Base-by-base conservation (phyloP, 2,797 vertebrate genomes). In the Microctenopoma stevenorrisi region DNA sequence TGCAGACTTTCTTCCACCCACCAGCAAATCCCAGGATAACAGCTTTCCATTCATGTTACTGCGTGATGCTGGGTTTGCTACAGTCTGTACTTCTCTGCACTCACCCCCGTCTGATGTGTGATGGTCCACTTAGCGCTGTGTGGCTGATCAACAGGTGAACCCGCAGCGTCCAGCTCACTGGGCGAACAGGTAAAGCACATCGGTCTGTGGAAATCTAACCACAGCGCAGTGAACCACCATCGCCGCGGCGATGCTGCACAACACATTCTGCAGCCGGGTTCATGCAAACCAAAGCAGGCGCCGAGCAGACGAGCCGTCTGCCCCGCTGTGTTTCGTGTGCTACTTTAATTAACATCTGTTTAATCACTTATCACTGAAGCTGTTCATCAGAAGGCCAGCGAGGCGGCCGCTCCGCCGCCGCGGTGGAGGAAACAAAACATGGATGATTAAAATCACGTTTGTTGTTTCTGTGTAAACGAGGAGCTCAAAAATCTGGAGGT, bases 341-440 rank as follows among this genome's bases (percentile, higher is more conserved):
- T 70, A 50, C 76, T 79, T 79, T 81, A 86, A 88, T 86, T 72
- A 85, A 80, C 74, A 82, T 84, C 79, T 83, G 75, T 64, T 79
- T 63, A 55, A 80, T 62, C 57, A 42, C 60, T 76, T 58, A 70
- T 83, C 64, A 70, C 22, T 64, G 5, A 15, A 67, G 74, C 68
- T 76, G 18, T 82, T 88, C 74, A 40, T 82, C 79, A 76, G 68
- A 51, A 43, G 71, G 54, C 71, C 80, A 69, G 57, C 18, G 63
- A 83, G 72, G 81, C 64, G 42, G 26, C 66, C 22, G 66, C 47
- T 22, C 68, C 0, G 56, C 72, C 0, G 56, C 72, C 53, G 60
- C 79, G 16, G 76, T 14, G 67, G 69, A 62, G 5, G 22, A 51
- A 72, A 79, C 69, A 54, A 59, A 71, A 46, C 76, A 46, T 1